Evolutionary conservation across 2,888 invertebrate genomes (phyloP).

Genomic region (Tridacna gigas): DNA sequence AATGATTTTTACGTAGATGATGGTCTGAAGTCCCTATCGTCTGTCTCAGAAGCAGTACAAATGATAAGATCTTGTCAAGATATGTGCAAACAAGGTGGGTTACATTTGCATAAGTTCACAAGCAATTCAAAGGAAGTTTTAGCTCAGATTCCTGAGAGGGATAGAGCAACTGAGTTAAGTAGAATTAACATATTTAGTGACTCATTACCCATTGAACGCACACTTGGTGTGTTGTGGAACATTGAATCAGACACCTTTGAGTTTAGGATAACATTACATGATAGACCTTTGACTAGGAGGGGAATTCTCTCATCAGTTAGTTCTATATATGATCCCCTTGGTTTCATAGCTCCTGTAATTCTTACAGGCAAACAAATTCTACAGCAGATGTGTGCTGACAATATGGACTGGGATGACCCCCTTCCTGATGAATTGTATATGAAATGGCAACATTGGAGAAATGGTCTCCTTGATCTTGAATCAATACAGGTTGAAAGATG

Average conservation of each 20-base stretch:
- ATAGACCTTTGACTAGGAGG: constrained; percentile 40
- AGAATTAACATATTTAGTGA: constrained; percentile 26
- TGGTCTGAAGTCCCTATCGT: constrained; percentile 30
- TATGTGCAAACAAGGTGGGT: constrained; percentile 44
- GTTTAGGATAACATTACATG: constrained; percentile 39
- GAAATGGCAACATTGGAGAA: constrained; percentile 48
- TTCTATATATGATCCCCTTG: constrained; percentile 59
- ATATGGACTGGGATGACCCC: constrained; percentile 59
- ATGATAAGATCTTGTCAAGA: constrained; percentile 26
- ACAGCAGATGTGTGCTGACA: constrained; percentile 51
- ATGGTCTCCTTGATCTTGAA: not conserved
- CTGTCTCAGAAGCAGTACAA: constrained; percentile 28
- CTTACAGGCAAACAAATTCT: constrained; percentile 58
- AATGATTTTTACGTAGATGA: constrained; percentile 48
- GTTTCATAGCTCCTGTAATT: constrained; percentile 57
- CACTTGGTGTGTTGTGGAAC: constrained; percentile 57
- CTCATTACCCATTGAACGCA: constrained; percentile 44
- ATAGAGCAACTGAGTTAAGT: constrained; percentile 36
- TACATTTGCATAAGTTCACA: constrained; percentile 55
- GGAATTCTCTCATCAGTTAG: constrained; percentile 54
- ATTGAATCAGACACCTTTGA: constrained; percentile 54
- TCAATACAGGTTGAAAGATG: constrained; percentile 28
- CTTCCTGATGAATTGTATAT: constrained; percentile 29
- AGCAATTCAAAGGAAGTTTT: constrained; percentile 59
- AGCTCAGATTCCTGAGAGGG: constrained; percentile 28